These are phyloP conservation scores for Campoletis sonorensis DNA, from an alignment of 1,140 invertebrate species.

Conservation along the genomic window DNA sequence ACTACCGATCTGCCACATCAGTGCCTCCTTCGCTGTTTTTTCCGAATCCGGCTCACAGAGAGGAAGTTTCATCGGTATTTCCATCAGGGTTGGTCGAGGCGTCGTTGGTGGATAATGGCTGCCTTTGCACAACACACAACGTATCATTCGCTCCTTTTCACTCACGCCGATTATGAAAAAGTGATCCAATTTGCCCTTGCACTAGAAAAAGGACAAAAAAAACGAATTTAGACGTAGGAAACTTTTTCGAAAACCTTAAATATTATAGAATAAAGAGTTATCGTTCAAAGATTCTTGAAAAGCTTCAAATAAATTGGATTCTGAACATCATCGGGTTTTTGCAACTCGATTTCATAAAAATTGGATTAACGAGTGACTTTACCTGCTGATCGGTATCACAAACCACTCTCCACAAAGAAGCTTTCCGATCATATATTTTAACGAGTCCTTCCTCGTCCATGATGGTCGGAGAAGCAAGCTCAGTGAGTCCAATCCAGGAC, in stretches of 20 bases:
- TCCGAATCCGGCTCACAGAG: conserved; percentile 89
- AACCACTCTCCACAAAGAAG: conserved; percentile 86
- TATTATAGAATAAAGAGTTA: too few relatives aligned
- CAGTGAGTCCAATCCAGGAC: conserved; percentile 89
- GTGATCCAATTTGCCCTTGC: conserved; percentile 85
- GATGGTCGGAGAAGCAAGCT: conserved; percentile 84
- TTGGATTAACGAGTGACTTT: conserved; percentile 58
- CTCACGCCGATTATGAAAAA: conserved; percentile 88
- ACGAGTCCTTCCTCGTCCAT: conserved; percentile 84
- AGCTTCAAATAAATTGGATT: too few relatives aligned
- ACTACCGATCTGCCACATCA: conserved; percentile 81
- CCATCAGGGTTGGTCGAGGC: conserved; percentile 88
- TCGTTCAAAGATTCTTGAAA: too few relatives aligned
- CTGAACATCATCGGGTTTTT: too few relatives aligned
- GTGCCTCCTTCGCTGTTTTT: conserved; percentile 89
- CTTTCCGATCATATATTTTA: conserved; percentile 80
- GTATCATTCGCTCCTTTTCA: conserved; percentile 86
- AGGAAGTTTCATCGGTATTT: conserved; percentile 84
- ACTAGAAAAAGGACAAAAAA: conserved; percentile 71
- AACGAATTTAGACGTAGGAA: neutral
- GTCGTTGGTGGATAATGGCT: conserved; percentile 90
- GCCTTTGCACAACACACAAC: conserved; percentile 92
- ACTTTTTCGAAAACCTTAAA: too few relatives aligned
- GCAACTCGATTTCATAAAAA: too few relatives aligned
- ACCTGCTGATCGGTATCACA: conserved; percentile 84